phyloP scores from a whole-genome alignment of 2,888 invertebrate genomes.

The Eupithecia abbreviata region DNA sequence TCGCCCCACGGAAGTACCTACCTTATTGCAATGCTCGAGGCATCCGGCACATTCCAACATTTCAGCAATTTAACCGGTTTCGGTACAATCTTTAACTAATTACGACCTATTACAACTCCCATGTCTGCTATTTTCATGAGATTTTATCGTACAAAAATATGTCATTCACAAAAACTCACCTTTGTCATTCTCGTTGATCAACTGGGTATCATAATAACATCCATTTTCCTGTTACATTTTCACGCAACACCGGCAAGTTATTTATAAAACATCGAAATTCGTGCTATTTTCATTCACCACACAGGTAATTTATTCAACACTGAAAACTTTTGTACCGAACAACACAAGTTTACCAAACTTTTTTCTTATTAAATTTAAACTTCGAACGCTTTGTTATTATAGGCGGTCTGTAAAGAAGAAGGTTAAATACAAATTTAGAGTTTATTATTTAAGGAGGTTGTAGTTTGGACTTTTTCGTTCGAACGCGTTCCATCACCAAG shows the following conservation, averaged over 20 bases:
- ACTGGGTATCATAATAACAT: neutral
- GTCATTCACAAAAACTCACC: conserved; percentile 4
- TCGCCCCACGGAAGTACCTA: neutral
- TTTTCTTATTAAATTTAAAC: conserved; percentile 30
- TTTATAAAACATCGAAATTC: conserved; percentile 15
- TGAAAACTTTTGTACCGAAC: conserved; percentile 37
- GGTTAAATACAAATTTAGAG: conserved; percentile 41
- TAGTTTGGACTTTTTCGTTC: conserved; percentile 46
- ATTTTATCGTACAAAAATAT: neutral
- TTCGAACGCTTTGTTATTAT: conserved; percentile 32
- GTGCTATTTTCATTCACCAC: conserved; percentile 21
- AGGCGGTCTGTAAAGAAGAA: conserved; percentile 23
- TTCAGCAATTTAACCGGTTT: neutral
- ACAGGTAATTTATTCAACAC: conserved; percentile 38
- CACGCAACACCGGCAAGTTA: conserved; percentile 9
- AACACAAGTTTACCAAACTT: conserved; percentile 38
- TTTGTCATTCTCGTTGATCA: neutral
- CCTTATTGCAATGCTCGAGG: neutral
- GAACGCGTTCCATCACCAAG: conserved; percentile 37
- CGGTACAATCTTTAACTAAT: neutral
- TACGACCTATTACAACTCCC: neutral
- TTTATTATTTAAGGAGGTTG: conserved; percentile 30
- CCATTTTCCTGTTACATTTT: neutral
- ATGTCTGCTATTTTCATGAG: neutral
- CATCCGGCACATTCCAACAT: neutral